phyloP scores from a whole-genome alignment of 2,113 vertebrate species.

The Lycocorax pyrrhopterus region DNA sequence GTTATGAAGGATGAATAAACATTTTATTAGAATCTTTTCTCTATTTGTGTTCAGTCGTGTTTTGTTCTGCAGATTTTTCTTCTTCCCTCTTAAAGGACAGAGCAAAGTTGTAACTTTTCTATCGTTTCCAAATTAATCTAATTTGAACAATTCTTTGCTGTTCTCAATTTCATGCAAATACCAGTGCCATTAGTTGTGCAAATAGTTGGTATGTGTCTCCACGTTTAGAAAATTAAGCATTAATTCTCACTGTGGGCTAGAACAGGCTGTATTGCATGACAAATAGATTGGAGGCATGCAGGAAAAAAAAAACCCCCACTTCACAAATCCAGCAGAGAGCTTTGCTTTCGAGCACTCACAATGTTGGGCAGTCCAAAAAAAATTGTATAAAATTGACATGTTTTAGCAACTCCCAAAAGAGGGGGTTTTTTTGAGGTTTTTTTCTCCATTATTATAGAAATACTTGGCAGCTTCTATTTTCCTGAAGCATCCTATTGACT shows the following conservation, averaged over 20 bases:
- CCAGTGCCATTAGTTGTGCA: conserved; percentile 12
- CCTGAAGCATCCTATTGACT: not conserved
- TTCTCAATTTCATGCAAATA: conserved; percentile 52
- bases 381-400: not conserved
- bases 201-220: conserved; percentile 50
- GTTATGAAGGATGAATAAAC: conserved; percentile 1
- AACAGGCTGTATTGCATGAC: conserved; percentile 34
- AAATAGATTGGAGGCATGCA: conserved; percentile 22
- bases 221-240: conserved; percentile 27
- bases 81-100: not conserved
- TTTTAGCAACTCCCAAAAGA: not conserved
- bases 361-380: not conserved
- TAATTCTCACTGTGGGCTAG: conserved; percentile 42
- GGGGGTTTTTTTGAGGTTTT: fast-evolving
- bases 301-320: not conserved
- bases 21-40: not conserved
- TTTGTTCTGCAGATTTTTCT: not conserved
- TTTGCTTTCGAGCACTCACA: not conserved
- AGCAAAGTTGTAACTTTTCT: not conserved
- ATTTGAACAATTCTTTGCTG: conserved; percentile 11
- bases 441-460: not conserved
- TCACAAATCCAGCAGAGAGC: not conserved
- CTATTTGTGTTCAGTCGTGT: conserved; percentile 14
- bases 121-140: conserved; percentile 21
- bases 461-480: not conserved